phyloP scores from a whole-genome alignment of 2,888 invertebrate genomes.

The Thecophora atra region DNA sequence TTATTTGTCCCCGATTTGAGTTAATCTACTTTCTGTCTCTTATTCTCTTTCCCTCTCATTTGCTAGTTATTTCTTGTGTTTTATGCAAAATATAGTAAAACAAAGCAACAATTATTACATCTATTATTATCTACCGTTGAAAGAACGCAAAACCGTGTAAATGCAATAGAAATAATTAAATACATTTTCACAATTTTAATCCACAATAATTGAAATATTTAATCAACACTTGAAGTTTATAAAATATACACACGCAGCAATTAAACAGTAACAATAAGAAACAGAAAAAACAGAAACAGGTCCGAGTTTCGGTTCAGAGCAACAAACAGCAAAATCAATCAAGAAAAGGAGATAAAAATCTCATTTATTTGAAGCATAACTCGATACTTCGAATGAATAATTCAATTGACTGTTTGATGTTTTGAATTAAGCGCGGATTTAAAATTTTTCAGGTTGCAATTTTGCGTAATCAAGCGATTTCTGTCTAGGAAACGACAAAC shows the following conservation, averaged over 20 bases:
- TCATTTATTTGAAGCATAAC: no score
- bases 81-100: not conserved
- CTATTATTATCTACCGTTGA: not conserved
- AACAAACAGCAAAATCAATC: not conserved
- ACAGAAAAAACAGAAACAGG: slow-evolving; percentile 35
- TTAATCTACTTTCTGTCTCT: no score
- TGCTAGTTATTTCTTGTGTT: no score
- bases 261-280: slow-evolving; percentile 44
- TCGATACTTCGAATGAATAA: no score
- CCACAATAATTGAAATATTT: slow-evolving; percentile 46
- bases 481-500: not conserved
- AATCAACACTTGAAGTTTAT: slow-evolving; percentile 41
- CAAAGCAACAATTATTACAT: not conserved
- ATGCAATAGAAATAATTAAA: slow-evolving; percentile 19
- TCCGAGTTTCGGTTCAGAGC: not conserved
- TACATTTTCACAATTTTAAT: slow-evolving; percentile 43
- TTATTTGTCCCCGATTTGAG: no score
- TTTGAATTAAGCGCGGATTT: not conserved
- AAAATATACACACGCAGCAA: slow-evolving; percentile 14
- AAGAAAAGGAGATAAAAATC: no score
- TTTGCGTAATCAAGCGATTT: not conserved
- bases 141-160: slow-evolving; percentile 15
- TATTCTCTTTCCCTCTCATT: no score
- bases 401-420: not conserved
- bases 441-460: not conserved